Evolutionary conservation across 2,888 invertebrate genomes (phyloP), one percentile per base, ranked within the genome.

Genomic region (Sturmia bella): DNA sequence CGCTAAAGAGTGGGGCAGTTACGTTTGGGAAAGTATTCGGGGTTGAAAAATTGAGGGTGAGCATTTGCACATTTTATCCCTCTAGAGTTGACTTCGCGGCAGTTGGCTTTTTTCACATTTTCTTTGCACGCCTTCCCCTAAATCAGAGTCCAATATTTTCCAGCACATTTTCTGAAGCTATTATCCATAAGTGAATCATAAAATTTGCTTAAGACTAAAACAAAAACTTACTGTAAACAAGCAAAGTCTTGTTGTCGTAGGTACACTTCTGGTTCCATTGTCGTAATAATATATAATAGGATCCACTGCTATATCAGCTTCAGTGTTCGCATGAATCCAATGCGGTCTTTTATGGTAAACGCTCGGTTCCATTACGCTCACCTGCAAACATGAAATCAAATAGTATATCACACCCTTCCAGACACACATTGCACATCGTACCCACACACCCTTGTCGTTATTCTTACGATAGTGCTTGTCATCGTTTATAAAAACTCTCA

Each of bases 211-310:
- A n/a, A n/a, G n/a, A n/a, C n/a, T n/a, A n/a, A n/a, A n/a, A n/a
- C n/a, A n/a, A 41, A 15, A 70, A 80, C 88, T 87, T 50, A 90
- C 89, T 84, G 87, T 84, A 48, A 90, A 90, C 0, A 90, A 86
- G 61, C 89, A 90, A 39, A 87, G 78, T 0, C 90, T 85, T 69
- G 87, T 85, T 21, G 85, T 85, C 1, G 89, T 86, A 19, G 86
- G 75, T 0, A 88, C 83, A 5, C 85, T 84, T 5, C 88, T 83
- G 0, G 90, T 90, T 3, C 86, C 86, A 21, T 88, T 88, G 52
- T 89, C 90, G 54, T 85, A 88, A 45, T 87, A 89, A 68, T 87
- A 90, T 1, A 89, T 87, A 12, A 89, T 85, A 0, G 90, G 90
- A 3, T 90, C 89, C 1, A 90, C 80, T 66, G 87, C 89, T 6